These are phyloP conservation scores for Chamaetylas fuelleborni DNA, from an alignment of 2,113 vertebrate species.

Conservation along the genomic window DNA sequence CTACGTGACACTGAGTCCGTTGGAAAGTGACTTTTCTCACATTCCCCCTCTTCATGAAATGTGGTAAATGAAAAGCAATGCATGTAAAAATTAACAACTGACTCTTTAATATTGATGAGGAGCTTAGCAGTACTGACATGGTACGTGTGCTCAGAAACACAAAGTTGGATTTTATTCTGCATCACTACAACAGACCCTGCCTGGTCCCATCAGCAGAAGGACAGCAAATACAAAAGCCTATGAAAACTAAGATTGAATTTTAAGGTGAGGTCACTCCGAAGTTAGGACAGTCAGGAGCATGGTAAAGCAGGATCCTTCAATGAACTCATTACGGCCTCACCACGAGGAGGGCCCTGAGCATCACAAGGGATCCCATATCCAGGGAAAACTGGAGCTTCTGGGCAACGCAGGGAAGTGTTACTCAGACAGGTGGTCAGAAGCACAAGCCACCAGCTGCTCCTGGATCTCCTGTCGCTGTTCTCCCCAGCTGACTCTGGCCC, in stretches of 20 bases:
- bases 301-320: background rate
- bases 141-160: background rate
- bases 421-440: conserved; percentile 21
- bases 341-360: background rate
- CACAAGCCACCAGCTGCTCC: conserved; percentile 40
- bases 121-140: background rate
- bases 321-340: too few species aligned
- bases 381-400: background rate
- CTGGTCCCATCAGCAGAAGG: background rate
- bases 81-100: background rate
- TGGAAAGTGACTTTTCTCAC: background rate
- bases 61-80: background rate
- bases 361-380: rapidly evolving
- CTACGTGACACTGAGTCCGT: background rate
- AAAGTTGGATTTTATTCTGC: background rate
- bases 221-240: background rate
- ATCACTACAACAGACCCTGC: background rate
- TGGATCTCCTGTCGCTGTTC: background rate
- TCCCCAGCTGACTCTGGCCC: conserved; percentile 7
- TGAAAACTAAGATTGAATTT: background rate
- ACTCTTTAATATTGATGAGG: conserved; percentile 19
- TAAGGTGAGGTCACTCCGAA: background rate
- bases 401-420: background rate
- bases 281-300: background rate
- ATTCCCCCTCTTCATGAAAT: background rate